phyloP scores from a whole-genome alignment of 2,113 vertebrate species.

The Megaceryle torquata region DNA sequence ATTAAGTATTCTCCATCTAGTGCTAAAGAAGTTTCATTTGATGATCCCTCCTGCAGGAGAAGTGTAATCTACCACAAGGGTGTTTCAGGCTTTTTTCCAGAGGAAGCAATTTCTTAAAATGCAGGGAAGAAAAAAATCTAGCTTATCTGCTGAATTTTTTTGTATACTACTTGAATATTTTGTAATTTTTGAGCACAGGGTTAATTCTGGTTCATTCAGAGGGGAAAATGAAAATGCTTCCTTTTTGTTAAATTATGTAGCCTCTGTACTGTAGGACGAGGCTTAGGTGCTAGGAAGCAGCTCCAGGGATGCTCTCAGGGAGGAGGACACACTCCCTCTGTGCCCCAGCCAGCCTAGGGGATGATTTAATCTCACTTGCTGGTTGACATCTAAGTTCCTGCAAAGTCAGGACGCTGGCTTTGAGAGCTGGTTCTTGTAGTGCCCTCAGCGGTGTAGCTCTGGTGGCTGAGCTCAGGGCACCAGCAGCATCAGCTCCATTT shows the following conservation, averaged over 20 bases:
- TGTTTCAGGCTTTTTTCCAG: background rate
- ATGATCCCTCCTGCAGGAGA: background rate
- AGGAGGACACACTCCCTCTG: background rate
- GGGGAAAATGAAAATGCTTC: background rate
- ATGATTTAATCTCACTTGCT: background rate
- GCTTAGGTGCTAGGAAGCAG: background rate
- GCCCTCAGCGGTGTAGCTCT: background rate
- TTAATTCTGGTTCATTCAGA: background rate
- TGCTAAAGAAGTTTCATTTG: background rate
- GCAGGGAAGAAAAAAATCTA: background rate
- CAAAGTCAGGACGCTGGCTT: rapidly evolving
- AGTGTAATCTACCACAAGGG: background rate
- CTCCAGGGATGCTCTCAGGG: background rate
- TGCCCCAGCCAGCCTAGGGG: background rate
- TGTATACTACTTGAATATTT: background rate
- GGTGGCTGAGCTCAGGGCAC: background rate
- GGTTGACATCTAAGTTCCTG: background rate
- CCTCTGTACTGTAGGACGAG: background rate
- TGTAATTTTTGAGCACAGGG: background rate
- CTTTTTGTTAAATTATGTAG: background rate
- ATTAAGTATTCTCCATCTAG: background rate
- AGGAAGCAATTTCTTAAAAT: background rate
- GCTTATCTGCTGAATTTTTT: background rate
- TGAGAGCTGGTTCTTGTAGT: background rate
- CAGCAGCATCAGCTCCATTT: background rate